Evolutionary conservation across 2,888 invertebrate genomes (phyloP).

Genomic region (Hydraecia micacea): DNA sequence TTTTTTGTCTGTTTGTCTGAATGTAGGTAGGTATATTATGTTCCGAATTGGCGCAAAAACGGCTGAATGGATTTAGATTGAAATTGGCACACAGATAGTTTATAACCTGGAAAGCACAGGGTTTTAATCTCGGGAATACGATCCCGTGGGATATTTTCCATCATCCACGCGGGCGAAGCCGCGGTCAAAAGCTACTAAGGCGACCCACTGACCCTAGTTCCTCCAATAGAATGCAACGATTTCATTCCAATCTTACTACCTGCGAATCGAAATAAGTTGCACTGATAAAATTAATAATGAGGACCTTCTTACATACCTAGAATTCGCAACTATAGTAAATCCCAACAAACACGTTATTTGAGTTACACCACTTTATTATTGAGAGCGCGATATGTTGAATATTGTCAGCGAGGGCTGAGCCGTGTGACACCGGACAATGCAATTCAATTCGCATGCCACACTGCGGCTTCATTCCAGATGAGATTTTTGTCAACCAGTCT

Average conservation of each 20-base stretch:
- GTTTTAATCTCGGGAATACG: neutral
- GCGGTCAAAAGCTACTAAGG: too few relatives aligned
- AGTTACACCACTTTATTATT: slow-evolving; percentile 20
- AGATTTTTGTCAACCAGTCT: slow-evolving; percentile 77
- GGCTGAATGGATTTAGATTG: neutral
- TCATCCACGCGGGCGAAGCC: neutral
- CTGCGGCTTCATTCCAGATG: slow-evolving; percentile 76
- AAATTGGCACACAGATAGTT: neutral
- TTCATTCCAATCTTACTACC: neutral
- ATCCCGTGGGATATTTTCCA: neutral
- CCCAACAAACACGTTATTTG: slow-evolving; percentile 4
- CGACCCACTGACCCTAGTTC: too few relatives aligned
- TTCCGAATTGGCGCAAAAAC: neutral
- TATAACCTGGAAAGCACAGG: neutral
- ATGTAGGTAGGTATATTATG: neutral
- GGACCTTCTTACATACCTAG: too few relatives aligned
- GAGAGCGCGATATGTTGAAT: slow-evolving; percentile 25
- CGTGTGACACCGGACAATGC: slow-evolving; percentile 77
- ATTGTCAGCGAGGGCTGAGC: slow-evolving; percentile 35
- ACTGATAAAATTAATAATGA: neutral
- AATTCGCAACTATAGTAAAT: neutral
- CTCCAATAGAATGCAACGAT: neutral
- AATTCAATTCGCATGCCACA: slow-evolving; percentile 80
- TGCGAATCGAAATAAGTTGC: neutral
- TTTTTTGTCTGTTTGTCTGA: neutral